These are phyloP conservation scores for Eueides isabella DNA, from an alignment of 1,140 invertebrate genomes.

Conservation along the genomic window DNA sequence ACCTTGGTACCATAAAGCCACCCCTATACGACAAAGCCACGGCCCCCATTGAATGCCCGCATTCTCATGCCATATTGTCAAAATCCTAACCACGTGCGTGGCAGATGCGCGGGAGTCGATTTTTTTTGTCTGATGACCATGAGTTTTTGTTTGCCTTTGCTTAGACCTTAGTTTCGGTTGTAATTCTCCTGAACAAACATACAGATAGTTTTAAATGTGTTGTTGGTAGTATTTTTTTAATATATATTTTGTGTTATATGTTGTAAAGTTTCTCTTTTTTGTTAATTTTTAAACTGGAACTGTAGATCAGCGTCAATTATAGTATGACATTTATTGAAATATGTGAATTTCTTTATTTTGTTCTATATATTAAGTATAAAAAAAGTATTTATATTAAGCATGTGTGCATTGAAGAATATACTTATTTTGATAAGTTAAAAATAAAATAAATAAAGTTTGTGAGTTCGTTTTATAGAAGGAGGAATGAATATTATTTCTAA, in stretches of 20 bases:
- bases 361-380: too few species aligned
- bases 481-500: too few species aligned
- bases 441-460: too few species aligned
- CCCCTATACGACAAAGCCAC: conserved; percentile 40
- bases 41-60: conserved; percentile 46
- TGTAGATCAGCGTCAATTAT: too few species aligned
- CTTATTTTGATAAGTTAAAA: too few species aligned
- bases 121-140: conserved; percentile 43
- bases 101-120: conserved; percentile 54
- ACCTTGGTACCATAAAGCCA: conserved; percentile 11
- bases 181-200: not conserved
- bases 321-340: too few species aligned
- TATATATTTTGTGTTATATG: not conserved
- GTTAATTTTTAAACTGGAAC: too few species aligned
- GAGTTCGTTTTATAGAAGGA: too few species aligned
- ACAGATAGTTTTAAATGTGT: not conserved
- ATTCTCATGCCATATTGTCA: conserved; percentile 55
- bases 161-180: too few species aligned
- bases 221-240: not conserved
- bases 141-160: not conserved
- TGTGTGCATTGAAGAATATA: too few species aligned
- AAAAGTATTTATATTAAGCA: too few species aligned
- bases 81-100: conserved; percentile 55
- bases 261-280: not conserved
- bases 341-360: too few species aligned